A percentile compares a stretch with the other conserved stretches of the same genome.
Evolutionary conservation across 2,113 vertebrate genomes (phyloP).

Genomic region (Phrynocephalus versicolor): DNA sequence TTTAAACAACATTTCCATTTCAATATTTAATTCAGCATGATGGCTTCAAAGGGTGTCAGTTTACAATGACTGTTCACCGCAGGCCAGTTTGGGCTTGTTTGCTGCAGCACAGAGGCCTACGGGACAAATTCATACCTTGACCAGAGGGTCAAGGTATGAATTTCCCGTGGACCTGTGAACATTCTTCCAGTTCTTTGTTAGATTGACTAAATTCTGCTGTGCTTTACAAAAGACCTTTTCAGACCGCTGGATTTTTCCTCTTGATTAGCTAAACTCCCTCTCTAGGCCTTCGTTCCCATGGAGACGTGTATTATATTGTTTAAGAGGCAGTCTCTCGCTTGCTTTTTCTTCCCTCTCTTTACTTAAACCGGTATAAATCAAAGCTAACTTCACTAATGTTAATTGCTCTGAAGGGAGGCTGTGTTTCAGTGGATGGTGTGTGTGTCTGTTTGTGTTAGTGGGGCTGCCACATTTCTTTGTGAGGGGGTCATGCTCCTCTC

Average conservation of each 20-base stretch:
- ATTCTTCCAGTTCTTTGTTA: constrained; percentile 7
- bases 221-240: constrained; percentile 23
- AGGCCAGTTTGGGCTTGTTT: not conserved
- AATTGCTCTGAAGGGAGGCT: not conserved
- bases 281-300: constrained; percentile 2
- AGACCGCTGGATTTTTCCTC: not conserved
- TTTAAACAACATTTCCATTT: not conserved
- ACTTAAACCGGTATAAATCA: constrained; percentile 16
- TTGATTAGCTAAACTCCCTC: constrained; percentile 10
- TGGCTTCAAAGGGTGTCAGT: not conserved
- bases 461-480: not conserved
- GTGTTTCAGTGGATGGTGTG: not conserved
- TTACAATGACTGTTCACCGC: no score
- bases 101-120: not conserved
- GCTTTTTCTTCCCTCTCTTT: not conserved
- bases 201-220: not conserved
- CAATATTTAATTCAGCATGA: not conserved
- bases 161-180: constrained; percentile 9
- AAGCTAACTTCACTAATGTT: not conserved
- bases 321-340: not conserved
- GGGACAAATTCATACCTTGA: not conserved
- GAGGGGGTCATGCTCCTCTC: not conserved
- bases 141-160: constrained; percentile 12
- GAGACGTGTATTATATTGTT: constrained; percentile 12
- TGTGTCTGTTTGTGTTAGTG: not conserved